Evolutionary conservation across 2,113 vertebrate species (phyloP).

Genomic region (Emydocephalus ijimae): DNA sequence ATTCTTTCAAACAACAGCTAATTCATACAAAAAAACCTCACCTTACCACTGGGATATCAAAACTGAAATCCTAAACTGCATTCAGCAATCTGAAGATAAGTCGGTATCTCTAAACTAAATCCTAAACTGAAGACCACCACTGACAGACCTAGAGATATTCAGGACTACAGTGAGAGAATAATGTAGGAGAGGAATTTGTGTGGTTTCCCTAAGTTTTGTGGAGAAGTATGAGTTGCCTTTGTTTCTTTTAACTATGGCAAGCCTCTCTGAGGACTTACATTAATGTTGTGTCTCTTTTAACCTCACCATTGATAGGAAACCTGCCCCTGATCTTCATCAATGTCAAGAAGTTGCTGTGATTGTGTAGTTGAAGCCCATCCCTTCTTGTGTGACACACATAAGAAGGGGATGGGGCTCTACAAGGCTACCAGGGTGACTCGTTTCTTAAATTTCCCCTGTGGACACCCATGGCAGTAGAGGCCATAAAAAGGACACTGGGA

Average conservation of each 20-base stretch:
- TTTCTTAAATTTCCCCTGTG: not conserved
- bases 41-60: not conserved
- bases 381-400: not conserved
- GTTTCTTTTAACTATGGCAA: not conserved
- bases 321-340: not conserved
- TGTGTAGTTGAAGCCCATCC: not conserved
- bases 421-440: not conserved
- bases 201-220: not conserved
- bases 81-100: not conserved
- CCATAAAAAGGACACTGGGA: not conserved
- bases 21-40: too few species aligned
- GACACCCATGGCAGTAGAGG: not conserved
- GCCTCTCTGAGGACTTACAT: not conserved
- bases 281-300: not conserved
- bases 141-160: not conserved
- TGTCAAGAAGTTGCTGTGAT: not conserved
- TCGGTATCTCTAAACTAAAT: not conserved
- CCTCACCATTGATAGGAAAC: not conserved
- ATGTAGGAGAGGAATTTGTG: not conserved
- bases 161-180: not conserved
- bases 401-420: not conserved
- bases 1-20: not conserved
- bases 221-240: not conserved
- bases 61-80: not conserved
- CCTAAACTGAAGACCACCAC: not conserved